Conservation (phyloP, 2,888 invertebrate genomes). For the Cetonia aurata region DNA sequence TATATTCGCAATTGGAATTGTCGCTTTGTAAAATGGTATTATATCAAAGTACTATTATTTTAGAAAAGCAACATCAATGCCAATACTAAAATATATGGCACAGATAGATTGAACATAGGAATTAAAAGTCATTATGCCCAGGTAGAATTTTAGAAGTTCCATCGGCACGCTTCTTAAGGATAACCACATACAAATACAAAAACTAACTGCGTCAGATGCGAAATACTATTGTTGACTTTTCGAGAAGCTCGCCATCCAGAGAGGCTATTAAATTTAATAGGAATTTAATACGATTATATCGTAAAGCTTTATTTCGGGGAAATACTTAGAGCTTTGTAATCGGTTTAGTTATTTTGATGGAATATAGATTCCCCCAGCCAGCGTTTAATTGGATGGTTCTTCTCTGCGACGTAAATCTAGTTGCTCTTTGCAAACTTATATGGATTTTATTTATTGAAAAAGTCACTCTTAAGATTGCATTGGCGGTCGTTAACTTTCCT, state of each 20-base stretch:
- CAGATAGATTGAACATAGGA: neutral
- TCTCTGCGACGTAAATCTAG: neutral
- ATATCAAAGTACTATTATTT: constrained; percentile 10
- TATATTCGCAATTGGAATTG: constrained; percentile 26
- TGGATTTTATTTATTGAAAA: too few species aligned
- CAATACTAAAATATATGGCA: constrained; percentile 4
- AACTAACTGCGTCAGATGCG: neutral
- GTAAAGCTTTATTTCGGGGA: constrained; percentile 25
- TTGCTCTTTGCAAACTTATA: neutral
- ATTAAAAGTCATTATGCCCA: constrained; percentile 1
- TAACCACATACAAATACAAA: neutral
- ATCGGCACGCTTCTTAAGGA: neutral
- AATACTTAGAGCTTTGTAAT: constrained; percentile 13
- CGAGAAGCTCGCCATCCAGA: constrained; percentile 9
- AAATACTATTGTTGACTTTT: constrained; percentile 15
- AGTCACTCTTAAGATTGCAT: neutral
- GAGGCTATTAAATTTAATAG: constrained; percentile 29
- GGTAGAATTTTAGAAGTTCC: constrained; percentile 8
- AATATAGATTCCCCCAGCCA: neutral
- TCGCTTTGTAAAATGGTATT: constrained; percentile 22
- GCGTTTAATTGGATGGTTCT: constrained; percentile 13
- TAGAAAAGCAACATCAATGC: constrained; percentile 1
- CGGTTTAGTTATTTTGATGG: constrained; percentile 16
- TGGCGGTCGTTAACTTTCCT: neutral
- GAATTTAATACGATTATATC: constrained; percentile 24